Conservation (phyloP, 1,140 invertebrate species). For the Rhagoletis pomonella region DNA sequence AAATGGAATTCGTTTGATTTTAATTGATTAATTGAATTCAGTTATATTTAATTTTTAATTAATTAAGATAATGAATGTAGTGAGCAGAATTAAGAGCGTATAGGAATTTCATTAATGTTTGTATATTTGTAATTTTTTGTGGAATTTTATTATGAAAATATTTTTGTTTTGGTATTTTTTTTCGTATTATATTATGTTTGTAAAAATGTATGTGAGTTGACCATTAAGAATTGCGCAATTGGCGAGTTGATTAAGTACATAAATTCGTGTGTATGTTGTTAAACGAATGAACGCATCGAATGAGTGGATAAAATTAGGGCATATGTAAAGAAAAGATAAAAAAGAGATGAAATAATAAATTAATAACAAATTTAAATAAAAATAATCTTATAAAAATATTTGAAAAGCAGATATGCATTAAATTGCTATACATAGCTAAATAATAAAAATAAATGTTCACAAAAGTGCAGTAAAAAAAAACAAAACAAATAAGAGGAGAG, state of each 20-base stretch:
- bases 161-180: neutral
- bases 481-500: neutral
- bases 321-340: conserved; percentile 54
- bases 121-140: neutral
- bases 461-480: neutral
- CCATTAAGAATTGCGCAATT: neutral
- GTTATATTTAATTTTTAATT: conserved; percentile 22
- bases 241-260: neutral
- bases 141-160: no score
- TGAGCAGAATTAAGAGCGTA: conserved; percentile 26
- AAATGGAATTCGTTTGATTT: conserved; percentile 33
- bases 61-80: conserved; percentile 9
- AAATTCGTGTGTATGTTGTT: conserved; percentile 22
- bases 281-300: conserved; percentile 47
- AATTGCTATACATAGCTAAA: neutral
- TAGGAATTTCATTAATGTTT: conserved; percentile 10
- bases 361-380: conserved; percentile 35
- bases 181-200: neutral
- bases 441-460: neutral
- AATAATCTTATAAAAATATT: neutral
- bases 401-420: no score
- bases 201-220: neutral
- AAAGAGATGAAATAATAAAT: conserved; percentile 54
- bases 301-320: neutral
- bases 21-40: conserved; percentile 13